phyloP scores from a whole-genome alignment of 2,797 vertebrate species.

The Antrozous pallidus region DNA sequence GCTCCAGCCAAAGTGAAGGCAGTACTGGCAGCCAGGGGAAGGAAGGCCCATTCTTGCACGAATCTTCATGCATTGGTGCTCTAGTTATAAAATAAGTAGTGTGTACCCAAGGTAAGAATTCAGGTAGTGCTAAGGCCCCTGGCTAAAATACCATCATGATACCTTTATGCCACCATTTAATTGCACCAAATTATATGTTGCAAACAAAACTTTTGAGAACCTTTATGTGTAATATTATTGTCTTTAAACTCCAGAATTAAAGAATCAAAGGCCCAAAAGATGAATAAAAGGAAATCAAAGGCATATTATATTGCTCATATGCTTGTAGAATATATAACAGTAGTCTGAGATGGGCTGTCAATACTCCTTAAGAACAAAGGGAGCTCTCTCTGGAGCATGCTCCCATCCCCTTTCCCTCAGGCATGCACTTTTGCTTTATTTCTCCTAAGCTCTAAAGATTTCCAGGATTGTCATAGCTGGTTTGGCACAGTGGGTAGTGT shows the following conservation, averaged over 20 bases:
- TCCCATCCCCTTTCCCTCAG: neutral
- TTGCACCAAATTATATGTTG: conserved; percentile 1
- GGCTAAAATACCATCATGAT: neutral
- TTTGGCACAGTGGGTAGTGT: no score
- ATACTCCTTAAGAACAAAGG: conserved; percentile 45
- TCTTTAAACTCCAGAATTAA: conserved; percentile 44
- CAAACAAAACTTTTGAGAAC: conserved; percentile 38
- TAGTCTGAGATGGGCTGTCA: conserved; percentile 2
- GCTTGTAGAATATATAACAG: conserved; percentile 42
- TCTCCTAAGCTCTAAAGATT: neutral
- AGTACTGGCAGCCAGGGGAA: no score
- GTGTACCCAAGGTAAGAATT: neutral
- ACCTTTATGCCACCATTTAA: conserved; percentile 6
- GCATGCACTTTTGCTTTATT: neutral
- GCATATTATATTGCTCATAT: neutral
- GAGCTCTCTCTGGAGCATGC: neutral
- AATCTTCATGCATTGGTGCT: no score
- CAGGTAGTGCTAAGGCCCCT: neutral
- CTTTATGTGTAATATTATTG: conserved; percentile 25
- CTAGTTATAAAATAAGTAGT: conserved; percentile 6
- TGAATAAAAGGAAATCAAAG: conserved; percentile 29
- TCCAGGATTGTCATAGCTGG: no score
- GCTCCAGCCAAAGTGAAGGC: no score
- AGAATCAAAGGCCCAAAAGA: conserved; percentile 20
- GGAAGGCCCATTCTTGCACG: no score